phyloP scores from a whole-genome alignment of 2,113 vertebrate species.

The Mugil cephalus region DNA sequence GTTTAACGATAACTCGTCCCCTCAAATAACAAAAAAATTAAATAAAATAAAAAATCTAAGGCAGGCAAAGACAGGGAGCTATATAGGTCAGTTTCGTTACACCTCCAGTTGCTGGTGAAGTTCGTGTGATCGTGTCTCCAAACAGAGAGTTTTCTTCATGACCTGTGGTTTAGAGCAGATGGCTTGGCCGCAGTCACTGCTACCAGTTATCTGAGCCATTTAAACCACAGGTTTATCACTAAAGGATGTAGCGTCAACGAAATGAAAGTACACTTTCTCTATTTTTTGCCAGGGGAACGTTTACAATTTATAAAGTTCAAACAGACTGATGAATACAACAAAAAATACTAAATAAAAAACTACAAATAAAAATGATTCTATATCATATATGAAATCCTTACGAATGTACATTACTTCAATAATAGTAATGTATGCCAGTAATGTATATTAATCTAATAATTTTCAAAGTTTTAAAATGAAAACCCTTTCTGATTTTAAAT shows the following conservation, averaged over 20 bases:
- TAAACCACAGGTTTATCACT: conserved; percentile 31
- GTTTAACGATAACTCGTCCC: not conserved
- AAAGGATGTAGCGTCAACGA: conserved; percentile 3
- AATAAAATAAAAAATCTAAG: not conserved
- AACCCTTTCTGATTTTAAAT: too few relatives aligned
- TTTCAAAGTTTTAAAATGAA: too few relatives aligned
- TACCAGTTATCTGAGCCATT: not conserved
- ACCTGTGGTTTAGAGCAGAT: conserved; percentile 49
- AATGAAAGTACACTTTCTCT: conserved; percentile 40
- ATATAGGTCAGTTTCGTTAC: not conserved
- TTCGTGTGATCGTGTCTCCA: not conserved
- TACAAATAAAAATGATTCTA: not conserved
- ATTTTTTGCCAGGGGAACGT: not conserved
- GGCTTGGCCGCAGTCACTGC: conserved; percentile 9
- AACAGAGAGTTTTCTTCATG: conserved; percentile 40
- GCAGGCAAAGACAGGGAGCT: not conserved
- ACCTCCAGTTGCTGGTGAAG: conserved; percentile 41
- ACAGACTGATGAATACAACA: too few relatives aligned
- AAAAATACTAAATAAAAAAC: not conserved
- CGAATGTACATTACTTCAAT: too few relatives aligned
- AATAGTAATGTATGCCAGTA: too few relatives aligned
- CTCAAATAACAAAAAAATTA: too few relatives aligned
- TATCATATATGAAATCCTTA: too few relatives aligned
- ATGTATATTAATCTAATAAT: too few relatives aligned
- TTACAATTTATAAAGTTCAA: not conserved